Evolutionary conservation across 35 echinoderm and acorn worm species (phyloP).

Genomic region (Apostichopus parvimensis): DNA sequence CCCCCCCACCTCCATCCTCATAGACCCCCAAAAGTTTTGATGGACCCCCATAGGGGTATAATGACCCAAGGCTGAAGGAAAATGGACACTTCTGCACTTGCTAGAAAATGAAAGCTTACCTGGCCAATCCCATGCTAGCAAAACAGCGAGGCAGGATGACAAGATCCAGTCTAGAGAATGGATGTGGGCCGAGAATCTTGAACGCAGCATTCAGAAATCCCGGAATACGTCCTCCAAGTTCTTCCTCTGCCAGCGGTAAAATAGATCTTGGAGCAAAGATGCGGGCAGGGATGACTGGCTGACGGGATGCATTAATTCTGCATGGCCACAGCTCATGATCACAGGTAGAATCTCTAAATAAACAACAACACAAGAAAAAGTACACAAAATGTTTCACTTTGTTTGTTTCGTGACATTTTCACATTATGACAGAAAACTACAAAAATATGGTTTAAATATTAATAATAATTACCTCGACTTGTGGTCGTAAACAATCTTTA

Average conservation of each 20-base stretch:
- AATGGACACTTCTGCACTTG: too few species aligned
- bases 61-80: too few species aligned
- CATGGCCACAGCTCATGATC: constrained; percentile 80
- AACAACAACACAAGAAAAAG: too few species aligned
- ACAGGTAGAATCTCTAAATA: constrained; percentile 6
- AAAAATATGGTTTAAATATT: background rate
- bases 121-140: constrained; percentile 84
- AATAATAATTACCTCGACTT: background rate
- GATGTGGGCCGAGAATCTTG: constrained; percentile 77
- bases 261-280: constrained; percentile 72
- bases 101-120: constrained; percentile 39
- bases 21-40: too few species aligned
- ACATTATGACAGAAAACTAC: background rate
- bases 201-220: constrained; percentile 62
- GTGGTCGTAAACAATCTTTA: background rate
- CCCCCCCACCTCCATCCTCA: too few species aligned
- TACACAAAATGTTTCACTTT: too few species aligned
- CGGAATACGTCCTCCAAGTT: constrained; percentile 67
- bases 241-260: constrained; percentile 28
- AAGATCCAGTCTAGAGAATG: constrained; percentile 76
- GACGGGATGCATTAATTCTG: constrained; percentile 25
- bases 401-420: background rate
- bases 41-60: too few species aligned
- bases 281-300: constrained; percentile 62
- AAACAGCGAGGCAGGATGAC: constrained; percentile 80